These are phyloP conservation scores for Potamilus streckersoni DNA, from an alignment of 1,140 invertebrate species.

Conservation along the genomic window DNA sequence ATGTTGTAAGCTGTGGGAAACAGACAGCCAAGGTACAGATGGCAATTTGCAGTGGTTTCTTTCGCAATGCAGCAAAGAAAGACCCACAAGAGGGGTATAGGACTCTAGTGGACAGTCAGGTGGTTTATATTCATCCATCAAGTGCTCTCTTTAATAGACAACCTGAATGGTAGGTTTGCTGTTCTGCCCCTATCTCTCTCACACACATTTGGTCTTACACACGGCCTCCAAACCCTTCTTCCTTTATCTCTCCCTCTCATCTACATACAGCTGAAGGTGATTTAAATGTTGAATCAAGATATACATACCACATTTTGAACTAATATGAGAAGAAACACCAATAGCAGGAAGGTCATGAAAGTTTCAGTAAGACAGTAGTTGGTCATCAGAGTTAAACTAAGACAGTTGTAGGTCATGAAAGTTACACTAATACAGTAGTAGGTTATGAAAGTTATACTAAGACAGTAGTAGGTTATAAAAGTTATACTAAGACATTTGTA, in stretches of 20 bases:
- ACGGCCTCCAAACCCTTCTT: not conserved
- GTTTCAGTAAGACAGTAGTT: too few relatives aligned
- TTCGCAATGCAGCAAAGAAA: constrained; percentile 98
- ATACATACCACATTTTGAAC: too few relatives aligned
- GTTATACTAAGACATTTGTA: too few relatives aligned
- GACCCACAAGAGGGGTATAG: constrained; percentile 99
- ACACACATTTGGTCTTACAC: not conserved
- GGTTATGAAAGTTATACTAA: too few relatives aligned
- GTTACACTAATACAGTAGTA: too few relatives aligned
- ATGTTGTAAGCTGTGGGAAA: constrained; percentile 96
- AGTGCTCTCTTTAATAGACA: constrained; percentile 97
- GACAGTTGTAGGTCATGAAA: too few relatives aligned
- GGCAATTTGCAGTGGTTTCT: constrained; percentile 99
- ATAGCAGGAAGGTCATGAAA: too few relatives aligned
- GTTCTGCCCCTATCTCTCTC: not conserved
- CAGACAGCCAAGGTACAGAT: constrained; percentile 97
- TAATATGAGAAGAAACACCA: too few relatives aligned
- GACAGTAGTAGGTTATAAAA: too few relatives aligned
- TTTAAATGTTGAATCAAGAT: constrained; percentile 2
- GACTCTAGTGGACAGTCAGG: constrained; percentile 97
- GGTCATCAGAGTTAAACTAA: too few relatives aligned
- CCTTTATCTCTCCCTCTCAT: not conserved
- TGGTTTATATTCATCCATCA: constrained; percentile 99
- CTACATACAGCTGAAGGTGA: not conserved
- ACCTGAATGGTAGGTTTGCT: constrained; percentile 88